These are phyloP conservation scores for Sphaerophoria taeniata DNA, from an alignment of 2,888 invertebrate genomes.

Conservation along the genomic window DNA sequence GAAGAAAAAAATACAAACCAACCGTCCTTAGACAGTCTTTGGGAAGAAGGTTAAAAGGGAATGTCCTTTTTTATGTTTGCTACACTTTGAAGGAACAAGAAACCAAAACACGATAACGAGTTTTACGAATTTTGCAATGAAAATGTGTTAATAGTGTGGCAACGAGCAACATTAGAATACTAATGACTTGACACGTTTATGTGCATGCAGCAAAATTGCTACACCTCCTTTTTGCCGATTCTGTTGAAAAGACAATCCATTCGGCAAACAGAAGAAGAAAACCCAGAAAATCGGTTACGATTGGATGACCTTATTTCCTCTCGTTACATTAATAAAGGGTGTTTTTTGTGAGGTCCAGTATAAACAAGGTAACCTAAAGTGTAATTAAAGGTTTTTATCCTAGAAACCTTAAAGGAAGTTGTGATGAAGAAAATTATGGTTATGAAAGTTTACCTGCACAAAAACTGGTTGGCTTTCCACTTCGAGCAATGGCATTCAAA, in stretches of 20 bases:
- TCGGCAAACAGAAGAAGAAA: background rate
- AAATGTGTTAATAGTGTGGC: constrained; percentile 66
- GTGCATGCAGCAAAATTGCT: constrained; percentile 1
- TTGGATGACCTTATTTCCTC: no score
- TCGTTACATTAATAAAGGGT: no score
- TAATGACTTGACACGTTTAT: constrained; percentile 70
- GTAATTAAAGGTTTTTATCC: no score
- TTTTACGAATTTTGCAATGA: constrained; percentile 69
- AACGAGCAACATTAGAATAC: constrained; percentile 69
- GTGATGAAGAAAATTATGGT: no score
- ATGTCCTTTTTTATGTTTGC: constrained; percentile 22
- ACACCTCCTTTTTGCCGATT: background rate
- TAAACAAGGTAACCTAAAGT: no score
- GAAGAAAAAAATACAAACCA: no score
- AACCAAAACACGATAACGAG: constrained; percentile 53
- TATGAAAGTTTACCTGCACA: no score
- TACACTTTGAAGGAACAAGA: constrained; percentile 38
- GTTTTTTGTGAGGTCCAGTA: no score
- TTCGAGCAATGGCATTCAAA: no score
- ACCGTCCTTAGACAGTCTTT: constrained; percentile 3
- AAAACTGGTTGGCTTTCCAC: no score
- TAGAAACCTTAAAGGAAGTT: no score
- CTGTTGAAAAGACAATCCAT: background rate
- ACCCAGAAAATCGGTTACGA: no score
- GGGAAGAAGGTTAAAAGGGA: constrained; percentile 29